Percentiles rank a stretch among this genome's conserved stretches.
Conservation (phyloP, 2,113 vertebrate species). For the Philantomba maxwellii region DNA sequence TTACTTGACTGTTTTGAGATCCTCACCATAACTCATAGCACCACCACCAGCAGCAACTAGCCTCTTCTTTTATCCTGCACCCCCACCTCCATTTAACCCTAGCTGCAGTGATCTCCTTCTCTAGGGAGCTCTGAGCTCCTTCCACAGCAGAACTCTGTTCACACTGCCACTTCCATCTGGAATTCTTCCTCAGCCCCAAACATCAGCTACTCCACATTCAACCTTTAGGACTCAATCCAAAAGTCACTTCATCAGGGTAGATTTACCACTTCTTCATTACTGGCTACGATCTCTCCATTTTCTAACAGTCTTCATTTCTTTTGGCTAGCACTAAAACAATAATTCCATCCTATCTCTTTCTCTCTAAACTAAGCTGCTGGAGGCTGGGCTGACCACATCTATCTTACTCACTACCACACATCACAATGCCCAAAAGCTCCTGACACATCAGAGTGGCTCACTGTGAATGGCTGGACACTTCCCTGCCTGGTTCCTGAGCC, state of each 20-base stretch:
- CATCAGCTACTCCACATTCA: not conserved
- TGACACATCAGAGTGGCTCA: not conserved
- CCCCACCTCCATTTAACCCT: not conserved
- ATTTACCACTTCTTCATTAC: not conserved
- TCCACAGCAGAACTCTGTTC: not conserved
- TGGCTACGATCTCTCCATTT: not conserved
- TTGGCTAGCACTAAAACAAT: not conserved
- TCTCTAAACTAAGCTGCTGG: not conserved
- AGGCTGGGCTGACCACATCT: not conserved
- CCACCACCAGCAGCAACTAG: not conserved
- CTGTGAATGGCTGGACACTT: not conserved
- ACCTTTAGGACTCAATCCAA: not conserved
- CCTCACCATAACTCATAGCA: not conserved
- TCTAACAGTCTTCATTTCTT: not conserved
- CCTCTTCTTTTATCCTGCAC: not conserved
- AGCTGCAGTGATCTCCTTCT: not conserved
- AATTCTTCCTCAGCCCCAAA: not conserved
- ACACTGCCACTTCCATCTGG: not conserved
- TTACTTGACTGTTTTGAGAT: not conserved
- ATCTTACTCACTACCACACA: not conserved
- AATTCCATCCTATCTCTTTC: not conserved
- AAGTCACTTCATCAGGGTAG: not conserved
- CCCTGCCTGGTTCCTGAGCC: not conserved
- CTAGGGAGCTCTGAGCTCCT: not conserved
- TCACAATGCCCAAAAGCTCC: not conserved